A percentile compares a stretch with the other conserved stretches of the same genome.
Evolutionary conservation across 1,140 invertebrate genomes (phyloP).

Genomic region (Drosophila ambigua): DNA sequence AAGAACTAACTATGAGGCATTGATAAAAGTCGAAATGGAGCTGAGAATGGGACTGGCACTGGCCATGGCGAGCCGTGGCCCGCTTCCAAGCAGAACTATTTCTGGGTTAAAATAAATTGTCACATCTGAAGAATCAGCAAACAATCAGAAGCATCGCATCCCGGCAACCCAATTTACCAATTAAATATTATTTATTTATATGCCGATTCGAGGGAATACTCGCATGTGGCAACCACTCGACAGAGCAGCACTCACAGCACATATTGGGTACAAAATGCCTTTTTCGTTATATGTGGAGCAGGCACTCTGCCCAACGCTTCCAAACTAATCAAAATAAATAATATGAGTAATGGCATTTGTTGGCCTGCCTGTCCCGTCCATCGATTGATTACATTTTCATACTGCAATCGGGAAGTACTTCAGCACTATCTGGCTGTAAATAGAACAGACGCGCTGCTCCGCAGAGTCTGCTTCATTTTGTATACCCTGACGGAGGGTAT

Average conservation of each 20-base stretch:
- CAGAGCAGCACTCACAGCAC: constrained; percentile 10
- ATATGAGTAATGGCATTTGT: constrained; percentile 12
- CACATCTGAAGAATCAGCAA: no score
- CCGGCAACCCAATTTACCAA: neutral
- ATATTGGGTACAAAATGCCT: no score
- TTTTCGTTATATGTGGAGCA: constrained; percentile 20
- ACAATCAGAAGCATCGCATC: neutral
- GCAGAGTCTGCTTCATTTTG: constrained; percentile 22
- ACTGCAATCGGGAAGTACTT: constrained; percentile 51
- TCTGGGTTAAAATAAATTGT: no score
- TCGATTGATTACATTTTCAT: constrained; percentile 56
- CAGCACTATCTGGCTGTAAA: constrained; percentile 19
- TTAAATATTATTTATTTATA: constrained; percentile 19
- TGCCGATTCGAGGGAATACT: neutral
- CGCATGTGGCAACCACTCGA: constrained; percentile 7
- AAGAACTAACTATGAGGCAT: no score
- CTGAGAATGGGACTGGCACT: no score
- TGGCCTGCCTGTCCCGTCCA: constrained; percentile 16
- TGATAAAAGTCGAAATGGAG: no score
- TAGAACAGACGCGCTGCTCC: constrained; percentile 14
- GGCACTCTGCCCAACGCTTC: constrained; percentile 34
- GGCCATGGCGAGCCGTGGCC: no score
- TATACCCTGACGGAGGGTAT: no score
- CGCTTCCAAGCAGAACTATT: no score
- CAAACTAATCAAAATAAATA: constrained; percentile 46